phyloP scores from a whole-genome alignment of 2,888 invertebrate species.

The Chaitophorus viminalis region DNA sequence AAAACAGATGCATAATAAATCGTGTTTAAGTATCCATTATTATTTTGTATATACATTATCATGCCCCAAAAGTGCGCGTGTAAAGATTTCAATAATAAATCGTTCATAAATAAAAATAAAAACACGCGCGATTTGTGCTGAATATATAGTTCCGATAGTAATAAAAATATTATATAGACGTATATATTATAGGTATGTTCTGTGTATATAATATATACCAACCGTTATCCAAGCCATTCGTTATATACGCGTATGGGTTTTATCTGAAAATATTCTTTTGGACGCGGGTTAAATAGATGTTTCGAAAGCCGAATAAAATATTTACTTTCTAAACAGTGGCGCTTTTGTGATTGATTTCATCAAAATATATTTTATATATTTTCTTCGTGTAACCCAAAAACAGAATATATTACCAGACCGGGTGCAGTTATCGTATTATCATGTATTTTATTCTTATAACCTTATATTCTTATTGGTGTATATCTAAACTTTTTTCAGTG shows the following conservation, averaged over 20 bases:
- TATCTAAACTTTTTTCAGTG: too few species aligned
- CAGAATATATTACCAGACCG: background rate
- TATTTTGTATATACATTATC: background rate
- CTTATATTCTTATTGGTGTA: too few species aligned
- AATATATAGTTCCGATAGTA: background rate
- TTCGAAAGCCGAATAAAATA: background rate
- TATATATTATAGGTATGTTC: background rate
- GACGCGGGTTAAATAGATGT: background rate
- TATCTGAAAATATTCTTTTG: background rate
- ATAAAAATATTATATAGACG: background rate
- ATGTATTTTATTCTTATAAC: too few species aligned
- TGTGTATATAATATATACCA: background rate
- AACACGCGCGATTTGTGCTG: background rate
- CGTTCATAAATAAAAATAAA: slow-evolving; percentile 30
- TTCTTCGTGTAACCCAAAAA: background rate
- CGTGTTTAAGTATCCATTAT: slow-evolving; percentile 2
- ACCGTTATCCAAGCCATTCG: background rate
- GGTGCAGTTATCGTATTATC: background rate
- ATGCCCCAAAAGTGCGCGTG: background rate
- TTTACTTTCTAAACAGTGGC: background rate
- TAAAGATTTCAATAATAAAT: slow-evolving; percentile 20
- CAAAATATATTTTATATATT: background rate
- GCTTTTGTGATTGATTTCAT: background rate
- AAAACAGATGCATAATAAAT: slow-evolving; percentile 30
- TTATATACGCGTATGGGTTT: background rate